Conservation (phyloP, 2,888 invertebrate genomes). For the Dryobotodes eremita region DNA sequence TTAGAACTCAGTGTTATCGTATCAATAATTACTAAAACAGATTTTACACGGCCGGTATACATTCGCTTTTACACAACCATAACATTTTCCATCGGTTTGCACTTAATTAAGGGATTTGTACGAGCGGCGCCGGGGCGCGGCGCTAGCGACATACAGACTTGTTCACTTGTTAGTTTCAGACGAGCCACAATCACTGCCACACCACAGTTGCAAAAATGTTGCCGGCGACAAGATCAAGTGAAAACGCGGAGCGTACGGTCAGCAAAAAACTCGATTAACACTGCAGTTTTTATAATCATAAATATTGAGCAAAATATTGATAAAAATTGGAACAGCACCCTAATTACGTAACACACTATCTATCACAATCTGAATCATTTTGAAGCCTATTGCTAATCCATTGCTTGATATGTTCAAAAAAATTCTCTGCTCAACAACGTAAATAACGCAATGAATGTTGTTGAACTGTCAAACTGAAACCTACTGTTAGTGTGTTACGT, state of each 20-base stretch:
- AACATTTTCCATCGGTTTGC: slow-evolving; percentile 75
- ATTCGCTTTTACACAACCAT: slow-evolving; percentile 70
- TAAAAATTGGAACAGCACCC: background rate
- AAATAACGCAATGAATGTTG: too few relatives aligned
- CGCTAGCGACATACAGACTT: slow-evolving; percentile 66
- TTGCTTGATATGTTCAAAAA: too few relatives aligned
- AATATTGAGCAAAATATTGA: background rate
- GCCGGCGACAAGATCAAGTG: background rate
- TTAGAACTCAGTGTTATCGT: slow-evolving; percentile 60
- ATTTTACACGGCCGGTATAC: slow-evolving; percentile 62
- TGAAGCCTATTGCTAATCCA: too few relatives aligned
- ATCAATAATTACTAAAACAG: slow-evolving; percentile 71
- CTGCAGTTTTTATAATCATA: too few relatives aligned
- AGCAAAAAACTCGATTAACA: background rate
- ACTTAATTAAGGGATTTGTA: slow-evolving; percentile 84
- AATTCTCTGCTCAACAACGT: too few relatives aligned
- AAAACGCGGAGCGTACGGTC: background rate
- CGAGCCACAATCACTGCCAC: background rate
- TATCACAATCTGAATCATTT: too few relatives aligned
- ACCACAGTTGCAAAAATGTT: background rate
- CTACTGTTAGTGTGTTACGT: too few relatives aligned
- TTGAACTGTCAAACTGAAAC: too few relatives aligned
- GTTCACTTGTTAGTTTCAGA: slow-evolving; percentile 54
- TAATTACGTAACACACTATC: too few relatives aligned
- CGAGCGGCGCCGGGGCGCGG: slow-evolving; percentile 71